Evolutionary conservation across 2,113 vertebrate genomes (phyloP).

Genomic region (Corvus moneduloides): DNA sequence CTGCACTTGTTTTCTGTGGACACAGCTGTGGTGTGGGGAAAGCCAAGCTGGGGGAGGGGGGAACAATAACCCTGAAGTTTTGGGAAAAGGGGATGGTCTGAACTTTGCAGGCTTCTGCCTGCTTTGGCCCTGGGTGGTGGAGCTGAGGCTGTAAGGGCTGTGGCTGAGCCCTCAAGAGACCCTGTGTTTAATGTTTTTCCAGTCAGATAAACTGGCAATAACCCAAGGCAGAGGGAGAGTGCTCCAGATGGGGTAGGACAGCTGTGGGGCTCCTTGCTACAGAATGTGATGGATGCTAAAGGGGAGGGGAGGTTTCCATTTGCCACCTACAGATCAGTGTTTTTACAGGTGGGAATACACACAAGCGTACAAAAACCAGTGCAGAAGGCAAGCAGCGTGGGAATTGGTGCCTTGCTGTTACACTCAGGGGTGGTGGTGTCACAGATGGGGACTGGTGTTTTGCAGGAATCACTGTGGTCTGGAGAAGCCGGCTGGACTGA

Average conservation of each 20-base stretch:
- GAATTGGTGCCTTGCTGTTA: not conserved
- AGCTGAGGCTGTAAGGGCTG: not conserved
- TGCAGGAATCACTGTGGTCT: not conserved
- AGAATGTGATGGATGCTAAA: not conserved
- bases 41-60: not conserved
- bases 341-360: not conserved
- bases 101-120: not conserved
- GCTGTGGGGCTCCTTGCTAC: not conserved
- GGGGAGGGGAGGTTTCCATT: not conserved
- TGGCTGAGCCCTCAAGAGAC: not conserved
- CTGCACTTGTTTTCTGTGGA: not conserved
- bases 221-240: not conserved
- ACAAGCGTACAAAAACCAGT: not conserved
- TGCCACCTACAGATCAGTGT: not conserved
- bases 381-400: not conserved
- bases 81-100: not conserved
- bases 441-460: not conserved
- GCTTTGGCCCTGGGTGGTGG: not conserved
- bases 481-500: not conserved
- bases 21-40: not conserved
- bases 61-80: not conserved
- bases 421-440: fast-evolving
- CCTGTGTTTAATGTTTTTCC: not conserved
- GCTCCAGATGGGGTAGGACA: fast-evolving
- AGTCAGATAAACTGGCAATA: not conserved